phyloP scores from a whole-genome alignment of 2,797 vertebrate species.

The Eurystomus glaucurus region DNA sequence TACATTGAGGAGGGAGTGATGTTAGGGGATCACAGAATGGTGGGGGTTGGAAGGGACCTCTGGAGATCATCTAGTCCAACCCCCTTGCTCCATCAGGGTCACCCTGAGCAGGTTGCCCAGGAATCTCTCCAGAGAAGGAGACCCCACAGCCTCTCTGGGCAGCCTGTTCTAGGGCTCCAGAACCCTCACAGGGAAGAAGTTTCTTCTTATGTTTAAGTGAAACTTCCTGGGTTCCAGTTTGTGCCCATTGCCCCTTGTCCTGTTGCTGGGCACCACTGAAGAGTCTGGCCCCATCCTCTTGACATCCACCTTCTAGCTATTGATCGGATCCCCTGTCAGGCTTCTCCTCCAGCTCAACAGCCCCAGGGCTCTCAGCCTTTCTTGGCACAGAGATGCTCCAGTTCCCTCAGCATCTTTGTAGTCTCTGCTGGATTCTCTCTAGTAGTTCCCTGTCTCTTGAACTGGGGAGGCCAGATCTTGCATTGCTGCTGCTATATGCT shows the following conservation, averaged over 20 bases:
- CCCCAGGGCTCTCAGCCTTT: neutral
- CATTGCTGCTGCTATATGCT: neutral
- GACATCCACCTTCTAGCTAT: neutral
- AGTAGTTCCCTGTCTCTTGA: neutral
- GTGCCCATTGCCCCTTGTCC: neutral
- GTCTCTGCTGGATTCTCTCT: neutral
- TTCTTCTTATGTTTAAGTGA: neutral
- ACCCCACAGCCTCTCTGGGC: neutral
- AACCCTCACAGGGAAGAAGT: neutral
- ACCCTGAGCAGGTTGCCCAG: neutral
- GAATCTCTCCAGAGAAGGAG: neutral
- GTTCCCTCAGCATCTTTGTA: neutral
- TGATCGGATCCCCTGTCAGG: no score
- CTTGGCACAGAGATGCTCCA: neutral
- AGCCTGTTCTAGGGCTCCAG: neutral
- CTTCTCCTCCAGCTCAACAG: no score
- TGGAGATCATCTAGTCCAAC: neutral
- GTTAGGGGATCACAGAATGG: neutral
- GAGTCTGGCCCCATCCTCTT: neutral
- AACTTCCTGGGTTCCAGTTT: neutral
- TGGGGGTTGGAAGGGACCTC: neutral
- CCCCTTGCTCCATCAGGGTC: neutral
- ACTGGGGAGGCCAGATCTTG: neutral
- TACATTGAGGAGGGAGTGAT: rapidly evolving
- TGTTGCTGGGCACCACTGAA: neutral